Evolutionary conservation across 1,140 invertebrate genomes (phyloP).

Genomic region (Pseudomyrmex dendroicus): DNA sequence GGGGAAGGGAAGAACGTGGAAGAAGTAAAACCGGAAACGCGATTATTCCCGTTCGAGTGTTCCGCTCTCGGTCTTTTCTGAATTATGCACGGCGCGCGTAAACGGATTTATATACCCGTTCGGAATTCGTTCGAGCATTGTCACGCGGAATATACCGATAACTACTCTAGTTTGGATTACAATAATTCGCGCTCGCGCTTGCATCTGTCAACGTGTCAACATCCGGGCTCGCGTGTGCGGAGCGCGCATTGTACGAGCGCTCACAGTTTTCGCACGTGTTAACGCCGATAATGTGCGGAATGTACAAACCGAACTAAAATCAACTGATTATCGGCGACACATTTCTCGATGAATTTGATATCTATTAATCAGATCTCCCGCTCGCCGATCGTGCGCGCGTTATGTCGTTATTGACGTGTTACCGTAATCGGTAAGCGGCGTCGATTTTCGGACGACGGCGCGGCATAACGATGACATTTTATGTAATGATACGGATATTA

Average conservation of each 20-base stretch:
- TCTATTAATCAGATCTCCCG: conserved; percentile 62
- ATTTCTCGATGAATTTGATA: conserved; percentile 51
- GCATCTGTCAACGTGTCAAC: conserved; percentile 28
- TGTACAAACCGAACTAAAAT: conserved; percentile 56
- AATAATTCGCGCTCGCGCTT: conserved; percentile 4
- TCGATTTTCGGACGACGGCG: background rate
- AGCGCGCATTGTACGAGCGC: background rate
- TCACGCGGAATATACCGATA: background rate
- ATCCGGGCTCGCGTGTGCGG: background rate
- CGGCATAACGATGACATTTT: conserved; percentile 51
- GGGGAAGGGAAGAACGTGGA: no score
- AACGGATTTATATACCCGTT: background rate
- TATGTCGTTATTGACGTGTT: conserved; percentile 24
- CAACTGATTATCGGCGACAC: conserved; percentile 61
- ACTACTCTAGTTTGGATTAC: conserved; percentile 3
- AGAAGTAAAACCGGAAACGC: background rate
- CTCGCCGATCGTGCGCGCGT: background rate
- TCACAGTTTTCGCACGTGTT: conserved; percentile 37
- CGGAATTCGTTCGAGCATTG: background rate
- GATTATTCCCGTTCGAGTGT: background rate
- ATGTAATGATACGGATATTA: conserved; percentile 35
- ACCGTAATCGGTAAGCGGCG: conserved; percentile 36
- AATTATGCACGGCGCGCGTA: background rate
- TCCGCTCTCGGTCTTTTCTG: no score
- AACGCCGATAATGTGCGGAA: conserved; percentile 35